phyloP scores from a whole-genome alignment of 30 jellyfish, hydroid and myxozoan species.

The Pelagia noctiluca region DNA sequence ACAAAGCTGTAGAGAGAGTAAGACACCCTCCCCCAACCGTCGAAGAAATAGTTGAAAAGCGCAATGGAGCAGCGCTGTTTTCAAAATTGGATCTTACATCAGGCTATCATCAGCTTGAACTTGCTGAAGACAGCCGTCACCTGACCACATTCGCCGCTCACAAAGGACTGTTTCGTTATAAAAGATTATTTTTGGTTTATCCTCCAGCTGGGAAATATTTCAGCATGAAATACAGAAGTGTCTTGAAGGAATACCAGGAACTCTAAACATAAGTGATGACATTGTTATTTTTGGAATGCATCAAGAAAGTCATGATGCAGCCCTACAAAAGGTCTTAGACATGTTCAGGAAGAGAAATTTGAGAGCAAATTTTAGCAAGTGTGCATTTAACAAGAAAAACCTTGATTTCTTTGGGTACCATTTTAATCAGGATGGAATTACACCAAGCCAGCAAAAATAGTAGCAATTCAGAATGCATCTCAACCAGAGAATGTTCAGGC shows the following conservation, averaged over 20 bases:
- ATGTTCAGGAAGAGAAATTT: background rate
- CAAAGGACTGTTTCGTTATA: constrained; percentile 9
- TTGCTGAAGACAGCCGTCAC: background rate
- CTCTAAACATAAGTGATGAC: constrained; percentile 36
- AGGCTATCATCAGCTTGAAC: constrained; percentile 48
- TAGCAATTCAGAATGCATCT: background rate
- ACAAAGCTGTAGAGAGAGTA: constrained; percentile 28
- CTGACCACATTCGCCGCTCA: constrained; percentile 41
- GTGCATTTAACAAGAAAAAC: background rate
- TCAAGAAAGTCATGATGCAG: background rate
- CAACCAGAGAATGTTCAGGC: background rate
- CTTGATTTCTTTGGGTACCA: background rate
- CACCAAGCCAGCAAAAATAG: constrained; percentile 11
- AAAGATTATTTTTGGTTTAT: background rate
- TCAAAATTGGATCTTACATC: constrained; percentile 32
- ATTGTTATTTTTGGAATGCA: constrained; percentile 1
- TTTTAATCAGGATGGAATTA: constrained; percentile 8
- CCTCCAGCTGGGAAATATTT: background rate
- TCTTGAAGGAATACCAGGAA: constrained; percentile 15
- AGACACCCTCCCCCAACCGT: constrained; percentile 49
- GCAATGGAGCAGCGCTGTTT: constrained; percentile 20
- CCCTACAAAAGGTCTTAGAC: background rate
- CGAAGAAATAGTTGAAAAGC: constrained; percentile 17
- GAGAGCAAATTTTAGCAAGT: background rate
- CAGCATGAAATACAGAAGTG: constrained; percentile 25